Percentiles rank a stretch among this genome's conserved stretches.
Conservation (phyloP, 2,797 vertebrate genomes). For the Acanthiza pusilla region DNA sequence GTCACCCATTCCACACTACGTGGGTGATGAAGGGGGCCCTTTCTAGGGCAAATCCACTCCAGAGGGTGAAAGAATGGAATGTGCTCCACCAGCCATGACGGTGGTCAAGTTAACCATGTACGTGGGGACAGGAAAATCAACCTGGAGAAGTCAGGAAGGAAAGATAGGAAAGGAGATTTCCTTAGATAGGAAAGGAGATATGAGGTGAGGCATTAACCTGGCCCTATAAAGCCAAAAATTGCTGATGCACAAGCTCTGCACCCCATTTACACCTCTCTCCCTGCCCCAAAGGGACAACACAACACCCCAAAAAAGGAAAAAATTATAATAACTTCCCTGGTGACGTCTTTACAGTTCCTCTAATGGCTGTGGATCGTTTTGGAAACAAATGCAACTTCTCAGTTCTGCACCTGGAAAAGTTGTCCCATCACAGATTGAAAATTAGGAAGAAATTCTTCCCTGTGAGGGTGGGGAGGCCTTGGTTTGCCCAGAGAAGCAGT, state of each 20-base stretch:
- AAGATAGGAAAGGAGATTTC: too few species aligned
- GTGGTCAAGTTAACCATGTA: fast-evolving
- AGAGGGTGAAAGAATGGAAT: not conserved
- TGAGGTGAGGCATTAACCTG: not conserved
- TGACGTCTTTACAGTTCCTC: not conserved
- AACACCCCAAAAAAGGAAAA: not conserved
- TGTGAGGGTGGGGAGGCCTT: fast-evolving
- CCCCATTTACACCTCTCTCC: fast-evolving
- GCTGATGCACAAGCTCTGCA: not conserved
- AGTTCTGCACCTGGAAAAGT: not conserved
- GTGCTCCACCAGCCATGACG: not conserved
- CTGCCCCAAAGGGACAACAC: not conserved
- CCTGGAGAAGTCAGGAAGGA: not conserved
- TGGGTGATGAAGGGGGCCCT: fast-evolving
- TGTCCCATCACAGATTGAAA: not conserved
- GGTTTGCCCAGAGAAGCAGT: not conserved
- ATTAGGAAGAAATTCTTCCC: not conserved
- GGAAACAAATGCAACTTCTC: not conserved
- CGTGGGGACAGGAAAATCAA: not conserved
- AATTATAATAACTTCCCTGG: not conserved
- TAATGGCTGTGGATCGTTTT: not conserved
- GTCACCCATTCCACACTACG: not conserved
- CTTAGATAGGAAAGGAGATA: not conserved
- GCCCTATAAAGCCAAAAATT: not conserved
- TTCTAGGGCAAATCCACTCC: not conserved